Conservation (phyloP, 2,888 invertebrate genomes). For the Lamellibrachia satsuma region DNA sequence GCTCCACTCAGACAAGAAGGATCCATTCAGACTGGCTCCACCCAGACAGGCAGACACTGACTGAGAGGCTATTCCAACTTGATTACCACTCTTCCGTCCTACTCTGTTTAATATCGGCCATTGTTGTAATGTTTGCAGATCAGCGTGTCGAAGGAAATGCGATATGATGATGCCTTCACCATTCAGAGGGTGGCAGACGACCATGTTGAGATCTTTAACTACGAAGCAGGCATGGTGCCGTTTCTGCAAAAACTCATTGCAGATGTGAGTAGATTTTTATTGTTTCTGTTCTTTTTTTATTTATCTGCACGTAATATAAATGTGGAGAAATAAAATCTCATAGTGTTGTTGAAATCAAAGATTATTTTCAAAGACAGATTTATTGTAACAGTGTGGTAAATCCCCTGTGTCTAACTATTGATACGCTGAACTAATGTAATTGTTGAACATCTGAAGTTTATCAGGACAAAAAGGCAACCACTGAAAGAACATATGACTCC, state of each 20-base stretch:
- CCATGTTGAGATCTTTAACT: slow-evolving; percentile 56
- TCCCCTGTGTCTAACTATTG: not conserved
- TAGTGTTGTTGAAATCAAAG: not conserved
- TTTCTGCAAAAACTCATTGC: slow-evolving; percentile 61
- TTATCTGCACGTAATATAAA: not conserved
- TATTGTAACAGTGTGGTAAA: not conserved
- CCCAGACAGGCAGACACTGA: too few species aligned
- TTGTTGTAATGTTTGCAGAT: slow-evolving; percentile 45
- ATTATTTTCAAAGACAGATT: not conserved
- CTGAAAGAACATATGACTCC: too few species aligned
- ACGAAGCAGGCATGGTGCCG: slow-evolving; percentile 64
- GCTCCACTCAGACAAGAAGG: not conserved
- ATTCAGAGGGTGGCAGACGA: slow-evolving; percentile 55
- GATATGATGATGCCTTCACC: slow-evolving; percentile 65
- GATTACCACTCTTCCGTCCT: too few species aligned
- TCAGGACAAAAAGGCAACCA: not conserved
- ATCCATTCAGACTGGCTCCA: not conserved
- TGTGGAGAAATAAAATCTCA: not conserved
- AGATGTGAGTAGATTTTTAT: slow-evolving; percentile 48
- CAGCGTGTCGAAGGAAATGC: slow-evolving; percentile 57
- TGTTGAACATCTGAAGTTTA: not conserved
- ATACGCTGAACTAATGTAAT: not conserved
- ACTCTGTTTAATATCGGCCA: not conserved
- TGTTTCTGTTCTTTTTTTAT: not conserved
- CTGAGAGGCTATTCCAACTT: too few species aligned